phyloP scores from a whole-genome alignment of 64 coral and sea anemone genomes.

The Orbicella faveolata region DNA sequence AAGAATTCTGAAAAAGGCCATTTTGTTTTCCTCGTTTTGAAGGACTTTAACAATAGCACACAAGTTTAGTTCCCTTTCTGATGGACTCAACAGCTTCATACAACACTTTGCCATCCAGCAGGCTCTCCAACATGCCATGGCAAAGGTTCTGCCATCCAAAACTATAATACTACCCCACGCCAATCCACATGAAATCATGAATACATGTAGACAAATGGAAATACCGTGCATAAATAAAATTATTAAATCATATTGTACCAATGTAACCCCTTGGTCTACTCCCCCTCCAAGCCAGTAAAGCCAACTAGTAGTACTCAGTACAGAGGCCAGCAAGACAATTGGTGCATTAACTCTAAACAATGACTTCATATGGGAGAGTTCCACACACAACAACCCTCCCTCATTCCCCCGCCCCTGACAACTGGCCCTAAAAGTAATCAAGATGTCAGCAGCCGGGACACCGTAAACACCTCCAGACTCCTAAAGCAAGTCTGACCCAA shows the following conservation, averaged over 20 bases:
- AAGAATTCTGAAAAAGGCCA: neutral
- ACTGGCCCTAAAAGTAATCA: neutral
- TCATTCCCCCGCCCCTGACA: neutral
- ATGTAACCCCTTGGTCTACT: neutral
- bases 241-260: neutral
- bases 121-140: conserved; percentile 12
- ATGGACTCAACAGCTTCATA: conserved; percentile 47
- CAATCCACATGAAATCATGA: conserved; percentile 14
- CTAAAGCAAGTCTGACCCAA: conserved; percentile 11
- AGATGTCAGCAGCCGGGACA: neutral
- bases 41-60: neutral
- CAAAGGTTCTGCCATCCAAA: neutral
- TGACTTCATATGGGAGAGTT: conserved; percentile 15
- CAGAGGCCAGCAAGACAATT: conserved; percentile 33
- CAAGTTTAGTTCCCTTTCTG: conserved; percentile 17
- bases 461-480: neutral
- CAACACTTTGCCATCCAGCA: conserved; percentile 27
- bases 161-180: conserved; percentile 30
- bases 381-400: neutral
- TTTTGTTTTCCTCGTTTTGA: neutral
- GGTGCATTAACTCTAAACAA: neutral
- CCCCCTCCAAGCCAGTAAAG: conserved; percentile 37
- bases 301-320: conserved; percentile 41
- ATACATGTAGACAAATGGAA: neutral
- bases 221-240: neutral